Evolutionary conservation across 2,113 vertebrate genomes (phyloP).

Genomic region (Misgurnus mizolepis): DNA sequence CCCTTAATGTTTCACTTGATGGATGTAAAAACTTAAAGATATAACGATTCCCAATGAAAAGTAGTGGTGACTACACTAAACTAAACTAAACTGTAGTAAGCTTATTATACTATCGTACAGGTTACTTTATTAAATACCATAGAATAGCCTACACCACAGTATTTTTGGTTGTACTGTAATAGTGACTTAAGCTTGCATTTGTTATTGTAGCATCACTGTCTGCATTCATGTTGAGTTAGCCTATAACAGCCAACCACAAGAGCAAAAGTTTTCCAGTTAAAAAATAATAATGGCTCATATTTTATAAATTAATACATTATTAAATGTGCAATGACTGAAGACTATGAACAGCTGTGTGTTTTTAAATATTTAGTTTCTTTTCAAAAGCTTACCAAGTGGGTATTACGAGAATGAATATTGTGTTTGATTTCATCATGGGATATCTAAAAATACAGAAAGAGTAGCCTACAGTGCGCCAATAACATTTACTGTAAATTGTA

Average conservation of each 20-base stretch:
- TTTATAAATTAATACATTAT: neutral
- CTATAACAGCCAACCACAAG: neutral
- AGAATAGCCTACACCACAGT: too few species aligned
- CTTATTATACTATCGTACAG: too few species aligned
- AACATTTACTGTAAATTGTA: neutral
- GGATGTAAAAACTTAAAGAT: neutral
- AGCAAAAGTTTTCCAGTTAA: neutral
- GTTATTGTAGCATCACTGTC: too few species aligned
- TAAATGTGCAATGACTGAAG: neutral
- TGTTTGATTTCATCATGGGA: neutral
- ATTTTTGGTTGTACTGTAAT: too few species aligned
- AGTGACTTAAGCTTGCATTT: too few species aligned
- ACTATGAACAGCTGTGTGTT: constrained; percentile 2
- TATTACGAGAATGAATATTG: neutral
- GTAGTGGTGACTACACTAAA: too few species aligned
- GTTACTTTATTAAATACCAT: too few species aligned
- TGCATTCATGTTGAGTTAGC: too few species aligned
- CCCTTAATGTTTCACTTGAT: constrained; percentile 8
- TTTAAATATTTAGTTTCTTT: constrained; percentile 14
- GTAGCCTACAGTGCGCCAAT: neutral
- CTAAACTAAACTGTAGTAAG: neutral
- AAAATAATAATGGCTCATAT: neutral
- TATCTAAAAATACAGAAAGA: neutral
- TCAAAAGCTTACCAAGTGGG: neutral
- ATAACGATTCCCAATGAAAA: neutral